Evolutionary conservation across 2,113 vertebrate species (phyloP).

Genomic region (Brachypteracias leptosomus): DNA sequence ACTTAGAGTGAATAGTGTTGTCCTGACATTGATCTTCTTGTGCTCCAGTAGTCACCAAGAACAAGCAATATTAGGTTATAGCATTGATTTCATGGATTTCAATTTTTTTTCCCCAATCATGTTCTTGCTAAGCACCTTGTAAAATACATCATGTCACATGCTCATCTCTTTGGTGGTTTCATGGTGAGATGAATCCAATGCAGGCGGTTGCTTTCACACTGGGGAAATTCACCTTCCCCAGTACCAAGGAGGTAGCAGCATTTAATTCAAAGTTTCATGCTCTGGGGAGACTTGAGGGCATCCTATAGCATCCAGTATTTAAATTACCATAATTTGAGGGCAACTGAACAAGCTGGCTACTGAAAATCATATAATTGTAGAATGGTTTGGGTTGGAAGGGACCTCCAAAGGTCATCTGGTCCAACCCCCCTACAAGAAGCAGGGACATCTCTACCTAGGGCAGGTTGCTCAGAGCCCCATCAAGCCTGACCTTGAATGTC

Average conservation of each 20-base stretch:
- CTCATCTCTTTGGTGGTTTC: background rate
- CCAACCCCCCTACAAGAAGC: too few relatives aligned
- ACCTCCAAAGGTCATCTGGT: too few relatives aligned
- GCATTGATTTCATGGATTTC: slow-evolving; percentile 72
- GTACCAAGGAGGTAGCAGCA: background rate
- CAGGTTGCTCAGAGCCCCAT: too few relatives aligned
- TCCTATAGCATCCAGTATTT: background rate
- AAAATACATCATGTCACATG: slow-evolving; percentile 41
- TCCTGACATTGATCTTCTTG: slow-evolving; percentile 65
- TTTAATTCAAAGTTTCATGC: background rate
- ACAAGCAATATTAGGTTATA: slow-evolving; percentile 69
- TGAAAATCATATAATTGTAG: too few relatives aligned
- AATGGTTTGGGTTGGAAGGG: too few relatives aligned
- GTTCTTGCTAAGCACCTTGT: slow-evolving; percentile 66
- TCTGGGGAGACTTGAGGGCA: background rate
- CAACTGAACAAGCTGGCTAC: background rate
- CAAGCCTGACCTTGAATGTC: too few relatives aligned
- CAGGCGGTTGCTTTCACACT: background rate
- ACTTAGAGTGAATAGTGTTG: slow-evolving; percentile 63
- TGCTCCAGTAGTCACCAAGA: slow-evolving; percentile 58
- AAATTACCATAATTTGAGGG: slow-evolving; percentile 2
- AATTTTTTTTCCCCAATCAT: slow-evolving; percentile 48
- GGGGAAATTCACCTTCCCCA: background rate
- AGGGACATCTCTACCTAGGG: too few relatives aligned
- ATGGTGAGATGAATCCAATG: background rate